Evolutionary conservation across 1,140 invertebrate species (phyloP).

Genomic region (Heliconius eleuchia): DNA sequence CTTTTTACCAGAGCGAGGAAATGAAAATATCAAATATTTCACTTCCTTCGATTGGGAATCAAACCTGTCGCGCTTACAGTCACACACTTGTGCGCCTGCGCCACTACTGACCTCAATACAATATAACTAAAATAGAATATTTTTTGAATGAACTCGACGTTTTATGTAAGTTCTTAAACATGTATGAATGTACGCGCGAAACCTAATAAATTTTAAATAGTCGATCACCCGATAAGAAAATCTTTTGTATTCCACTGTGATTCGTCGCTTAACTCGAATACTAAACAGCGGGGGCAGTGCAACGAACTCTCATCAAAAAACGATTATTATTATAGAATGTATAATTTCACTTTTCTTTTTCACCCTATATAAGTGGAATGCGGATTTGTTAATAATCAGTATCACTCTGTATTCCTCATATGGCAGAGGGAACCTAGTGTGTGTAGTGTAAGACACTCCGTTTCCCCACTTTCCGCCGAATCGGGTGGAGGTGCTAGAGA

Average conservation of each 20-base stretch:
- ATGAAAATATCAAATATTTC: too few species aligned
- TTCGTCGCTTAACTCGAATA: not conserved
- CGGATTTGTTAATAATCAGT: not conserved
- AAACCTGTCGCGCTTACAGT: too few species aligned
- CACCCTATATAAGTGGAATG: not conserved
- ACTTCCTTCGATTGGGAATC: too few species aligned
- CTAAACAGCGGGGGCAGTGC: not conserved
- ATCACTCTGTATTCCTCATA: not conserved
- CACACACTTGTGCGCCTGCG: too few species aligned
- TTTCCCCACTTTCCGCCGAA: too few species aligned
- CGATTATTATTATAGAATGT: not conserved
- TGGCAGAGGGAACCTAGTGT: too few species aligned
- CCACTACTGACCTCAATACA: too few species aligned
- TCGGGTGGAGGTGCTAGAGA: too few species aligned
- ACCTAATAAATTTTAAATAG: not conserved
- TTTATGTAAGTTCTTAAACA: not conserved
- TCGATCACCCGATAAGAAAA: not conserved
- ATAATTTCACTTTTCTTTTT: conserved; percentile 8
- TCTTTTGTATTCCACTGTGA: not conserved
- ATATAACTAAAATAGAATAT: too few species aligned
- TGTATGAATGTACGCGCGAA: not conserved
- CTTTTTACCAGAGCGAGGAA: too few species aligned
- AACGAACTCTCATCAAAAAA: not conserved
- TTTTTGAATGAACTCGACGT: too few species aligned
- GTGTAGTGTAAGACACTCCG: too few species aligned